phyloP scores from a whole-genome alignment of 2,888 invertebrate species.

The Laothoe populi region DNA sequence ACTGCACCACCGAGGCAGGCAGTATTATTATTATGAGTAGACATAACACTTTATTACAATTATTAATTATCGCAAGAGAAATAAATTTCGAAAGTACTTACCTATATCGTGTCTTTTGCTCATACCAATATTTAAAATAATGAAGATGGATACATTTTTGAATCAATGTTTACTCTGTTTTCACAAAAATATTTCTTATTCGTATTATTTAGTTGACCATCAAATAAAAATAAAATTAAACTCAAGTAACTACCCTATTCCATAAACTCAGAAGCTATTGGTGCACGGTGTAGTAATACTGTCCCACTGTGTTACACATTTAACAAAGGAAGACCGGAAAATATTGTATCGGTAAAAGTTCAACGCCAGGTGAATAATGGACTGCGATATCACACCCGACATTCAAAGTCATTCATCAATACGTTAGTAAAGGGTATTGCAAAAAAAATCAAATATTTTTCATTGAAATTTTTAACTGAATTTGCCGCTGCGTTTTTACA shows the following conservation, averaged over 20 bases:
- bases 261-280: not conserved
- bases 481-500: not conserved
- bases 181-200: no score
- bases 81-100: no score
- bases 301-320: constrained; percentile 3
- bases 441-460: constrained; percentile 3
- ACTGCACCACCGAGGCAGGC: no score
- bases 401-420: not conserved
- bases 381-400: not conserved
- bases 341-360: constrained; percentile 12
- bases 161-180: no score
- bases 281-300: not conserved
- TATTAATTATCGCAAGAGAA: no score
- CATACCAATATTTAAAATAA: no score
- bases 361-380: not conserved
- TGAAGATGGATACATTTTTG: no score
- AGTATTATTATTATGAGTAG: no score
- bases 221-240: no score
- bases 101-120: no score
- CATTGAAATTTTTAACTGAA: not conserved
- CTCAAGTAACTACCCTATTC: not conserved
- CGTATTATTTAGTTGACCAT: no score
- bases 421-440: not conserved
- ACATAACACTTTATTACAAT: no score
- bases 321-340: constrained; percentile 1